These are phyloP conservation scores for Craterocephalus amniculus DNA, from an alignment of 2,797 vertebrate species.

Conservation along the genomic window DNA sequence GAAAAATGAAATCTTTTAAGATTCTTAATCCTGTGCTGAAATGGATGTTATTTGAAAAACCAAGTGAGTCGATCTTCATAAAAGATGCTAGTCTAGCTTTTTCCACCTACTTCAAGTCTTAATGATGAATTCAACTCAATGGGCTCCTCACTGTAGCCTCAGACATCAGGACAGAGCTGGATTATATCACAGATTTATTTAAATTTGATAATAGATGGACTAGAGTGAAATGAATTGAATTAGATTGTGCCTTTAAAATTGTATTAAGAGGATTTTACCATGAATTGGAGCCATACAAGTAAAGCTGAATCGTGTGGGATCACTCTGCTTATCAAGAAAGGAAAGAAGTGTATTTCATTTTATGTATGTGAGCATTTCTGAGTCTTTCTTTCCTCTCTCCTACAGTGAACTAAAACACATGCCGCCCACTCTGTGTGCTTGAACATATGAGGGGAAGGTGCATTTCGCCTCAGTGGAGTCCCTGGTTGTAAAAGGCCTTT, in stretches of 20 bases:
- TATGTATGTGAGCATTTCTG: slow-evolving; percentile 22
- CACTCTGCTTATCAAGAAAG: background rate
- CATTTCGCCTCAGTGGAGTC: slow-evolving; percentile 22
- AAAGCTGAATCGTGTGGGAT: background rate
- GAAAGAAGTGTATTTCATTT: slow-evolving; percentile 11
- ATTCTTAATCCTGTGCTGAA: slow-evolving; percentile 3
- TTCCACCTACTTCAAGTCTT: background rate
- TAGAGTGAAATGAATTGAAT: background rate
- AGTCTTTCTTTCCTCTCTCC: slow-evolving; percentile 14
- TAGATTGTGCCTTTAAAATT: background rate
- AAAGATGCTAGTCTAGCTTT: background rate
- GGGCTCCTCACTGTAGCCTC: background rate
- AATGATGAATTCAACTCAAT: background rate
- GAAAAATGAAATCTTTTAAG: background rate
- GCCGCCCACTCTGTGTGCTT: slow-evolving; percentile 35
- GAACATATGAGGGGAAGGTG: slow-evolving; percentile 17
- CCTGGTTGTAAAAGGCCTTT: slow-evolving; percentile 18
- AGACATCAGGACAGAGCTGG: slow-evolving; percentile 16
- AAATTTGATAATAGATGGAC: background rate
- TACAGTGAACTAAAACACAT: slow-evolving; percentile 19
- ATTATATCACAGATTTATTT: background rate
- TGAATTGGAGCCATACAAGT: background rate
- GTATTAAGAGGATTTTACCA: background rate
- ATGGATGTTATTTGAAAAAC: background rate
- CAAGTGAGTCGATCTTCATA: background rate